Evolutionary conservation across 1,140 invertebrate genomes (phyloP).

Genomic region (Heliconius congener): DNA sequence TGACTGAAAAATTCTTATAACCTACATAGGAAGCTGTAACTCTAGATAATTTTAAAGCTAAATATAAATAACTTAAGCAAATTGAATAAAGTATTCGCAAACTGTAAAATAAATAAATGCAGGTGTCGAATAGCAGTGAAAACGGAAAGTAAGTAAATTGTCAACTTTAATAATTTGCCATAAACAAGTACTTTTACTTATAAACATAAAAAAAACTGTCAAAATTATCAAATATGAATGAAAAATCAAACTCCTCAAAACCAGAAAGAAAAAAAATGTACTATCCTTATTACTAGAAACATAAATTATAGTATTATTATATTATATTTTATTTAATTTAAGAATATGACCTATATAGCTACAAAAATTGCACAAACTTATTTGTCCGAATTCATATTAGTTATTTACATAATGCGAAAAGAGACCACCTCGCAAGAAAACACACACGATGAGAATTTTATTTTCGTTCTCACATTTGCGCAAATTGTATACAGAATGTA

Average conservation of each 20-base stretch:
- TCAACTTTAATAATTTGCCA: too few relatives aligned
- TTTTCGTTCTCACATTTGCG: conserved; percentile 75
- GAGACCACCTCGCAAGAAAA: conserved; percentile 62
- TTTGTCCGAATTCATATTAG: conserved; percentile 68
- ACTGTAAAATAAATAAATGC: not conserved
- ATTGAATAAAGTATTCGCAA: not conserved
- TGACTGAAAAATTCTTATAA: conserved; percentile 6
- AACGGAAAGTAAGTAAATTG: too few relatives aligned
- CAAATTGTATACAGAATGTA: conserved; percentile 79
- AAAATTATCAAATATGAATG: too few relatives aligned
- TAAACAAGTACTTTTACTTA: too few relatives aligned
- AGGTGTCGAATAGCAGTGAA: too few relatives aligned
- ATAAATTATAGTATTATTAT: too few relatives aligned
- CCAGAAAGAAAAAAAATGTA: too few relatives aligned
- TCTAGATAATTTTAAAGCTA: not conserved
- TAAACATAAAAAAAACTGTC: too few relatives aligned
- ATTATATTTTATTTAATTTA: not conserved
- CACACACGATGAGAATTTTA: conserved; percentile 73
- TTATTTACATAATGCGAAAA: conserved; percentile 73
- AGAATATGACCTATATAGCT: conserved; percentile 31
- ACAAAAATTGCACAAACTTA: conserved; percentile 62
- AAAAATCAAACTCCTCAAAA: too few relatives aligned
- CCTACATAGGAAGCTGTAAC: not conserved
- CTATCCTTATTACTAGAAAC: too few relatives aligned
- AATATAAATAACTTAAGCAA: not conserved